phyloP scores from a whole-genome alignment of 2,888 invertebrate species.

The Torymus tubicola region DNA sequence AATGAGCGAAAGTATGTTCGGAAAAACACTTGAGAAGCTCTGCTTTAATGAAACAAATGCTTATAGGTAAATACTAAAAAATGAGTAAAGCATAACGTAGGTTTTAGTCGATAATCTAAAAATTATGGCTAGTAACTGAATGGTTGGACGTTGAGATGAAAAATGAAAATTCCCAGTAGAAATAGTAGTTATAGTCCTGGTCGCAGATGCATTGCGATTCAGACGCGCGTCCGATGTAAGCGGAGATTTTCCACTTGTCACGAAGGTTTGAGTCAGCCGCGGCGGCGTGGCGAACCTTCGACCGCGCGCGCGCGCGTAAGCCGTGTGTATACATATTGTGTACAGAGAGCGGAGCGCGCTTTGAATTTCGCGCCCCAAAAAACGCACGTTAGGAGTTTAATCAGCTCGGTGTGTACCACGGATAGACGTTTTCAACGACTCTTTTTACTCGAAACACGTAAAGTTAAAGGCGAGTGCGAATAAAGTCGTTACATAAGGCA shows the following conservation, averaged over 20 bases:
- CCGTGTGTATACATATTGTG: neutral
- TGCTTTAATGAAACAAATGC: too few relatives aligned
- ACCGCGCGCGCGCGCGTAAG: neutral
- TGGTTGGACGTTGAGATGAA: too few relatives aligned
- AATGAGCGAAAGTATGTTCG: too few relatives aligned
- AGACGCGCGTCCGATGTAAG: constrained; percentile 55
- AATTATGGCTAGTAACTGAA: too few relatives aligned
- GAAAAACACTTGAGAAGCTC: too few relatives aligned
- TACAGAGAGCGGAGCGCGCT: neutral
- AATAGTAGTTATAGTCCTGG: too few relatives aligned
- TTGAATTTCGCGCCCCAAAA: constrained; percentile 55
- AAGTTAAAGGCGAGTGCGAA: neutral
- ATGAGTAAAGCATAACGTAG: too few relatives aligned
- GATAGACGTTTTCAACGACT: neutral
- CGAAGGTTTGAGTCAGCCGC: constrained; percentile 3
- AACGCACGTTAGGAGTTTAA: constrained; percentile 17
- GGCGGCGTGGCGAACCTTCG: constrained; percentile 20
- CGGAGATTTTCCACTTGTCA: constrained; percentile 59
- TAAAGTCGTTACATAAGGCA: constrained; percentile 24
- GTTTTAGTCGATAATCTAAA: too few relatives aligned
- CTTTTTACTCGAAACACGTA: too few relatives aligned
- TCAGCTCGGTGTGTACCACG: neutral
- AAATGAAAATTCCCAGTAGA: too few relatives aligned
- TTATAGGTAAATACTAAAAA: too few relatives aligned
- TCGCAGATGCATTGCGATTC: too few relatives aligned